These are phyloP conservation scores for Chanos chanos DNA, from an alignment of 2,797 vertebrate species.

Conservation along the genomic window DNA sequence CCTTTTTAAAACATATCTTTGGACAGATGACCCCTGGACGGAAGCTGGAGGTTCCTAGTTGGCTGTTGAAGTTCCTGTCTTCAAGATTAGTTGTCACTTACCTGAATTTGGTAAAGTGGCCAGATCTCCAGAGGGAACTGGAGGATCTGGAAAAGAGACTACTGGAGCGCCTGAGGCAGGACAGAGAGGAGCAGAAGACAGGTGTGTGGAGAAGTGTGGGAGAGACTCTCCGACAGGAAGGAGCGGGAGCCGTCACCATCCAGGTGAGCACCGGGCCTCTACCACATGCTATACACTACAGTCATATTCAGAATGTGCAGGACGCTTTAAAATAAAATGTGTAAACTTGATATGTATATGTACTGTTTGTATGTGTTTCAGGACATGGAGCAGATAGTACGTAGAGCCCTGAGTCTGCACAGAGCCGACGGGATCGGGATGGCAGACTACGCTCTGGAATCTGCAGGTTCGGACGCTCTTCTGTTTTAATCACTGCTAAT, in stretches of 20 bases:
- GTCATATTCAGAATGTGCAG: too few species aligned
- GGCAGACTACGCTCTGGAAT: constrained; percentile 82
- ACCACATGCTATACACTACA: too few species aligned
- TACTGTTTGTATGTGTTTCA: constrained; percentile 16
- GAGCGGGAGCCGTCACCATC: constrained; percentile 36
- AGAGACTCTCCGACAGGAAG: constrained; percentile 47
- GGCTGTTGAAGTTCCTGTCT: constrained; percentile 39
- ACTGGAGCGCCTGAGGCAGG: constrained; percentile 29
- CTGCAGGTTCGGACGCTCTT: constrained; percentile 62
- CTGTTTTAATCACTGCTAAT: not conserved
- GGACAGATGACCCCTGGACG: constrained; percentile 29
- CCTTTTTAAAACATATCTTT: too few species aligned
- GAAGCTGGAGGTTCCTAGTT: constrained; percentile 41
- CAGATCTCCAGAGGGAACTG: constrained; percentile 50
- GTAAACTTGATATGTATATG: not conserved
- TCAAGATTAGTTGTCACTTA: not conserved
- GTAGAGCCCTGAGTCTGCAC: constrained; percentile 55
- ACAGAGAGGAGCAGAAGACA: constrained; percentile 13
- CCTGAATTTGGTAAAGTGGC: constrained; percentile 23
- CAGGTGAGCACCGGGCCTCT: constrained; percentile 41
- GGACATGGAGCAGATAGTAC: constrained; percentile 47
- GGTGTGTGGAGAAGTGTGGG: constrained; percentile 48
- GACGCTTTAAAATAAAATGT: too few species aligned
- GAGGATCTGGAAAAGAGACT: constrained; percentile 43
- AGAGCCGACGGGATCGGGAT: constrained; percentile 73